Evolutionary conservation across 1,140 invertebrate species (phyloP).

Genomic region (Anoplophora glabripennis): DNA sequence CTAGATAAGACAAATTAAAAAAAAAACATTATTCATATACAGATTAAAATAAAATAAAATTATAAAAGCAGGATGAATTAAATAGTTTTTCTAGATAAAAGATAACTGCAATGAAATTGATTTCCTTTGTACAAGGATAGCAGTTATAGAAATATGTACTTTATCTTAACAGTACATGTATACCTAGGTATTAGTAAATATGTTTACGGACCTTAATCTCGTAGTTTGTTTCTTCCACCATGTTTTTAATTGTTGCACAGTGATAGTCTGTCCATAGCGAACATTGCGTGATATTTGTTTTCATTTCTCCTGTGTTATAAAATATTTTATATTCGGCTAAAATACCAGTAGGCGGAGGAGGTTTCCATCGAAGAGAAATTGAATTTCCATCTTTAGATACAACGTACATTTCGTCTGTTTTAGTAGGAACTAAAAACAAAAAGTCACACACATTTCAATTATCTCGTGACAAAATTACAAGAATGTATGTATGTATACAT

Average conservation of each 20-base stretch:
- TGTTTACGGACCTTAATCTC: neutral
- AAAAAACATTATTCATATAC: too few relatives aligned
- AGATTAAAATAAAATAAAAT: too few relatives aligned
- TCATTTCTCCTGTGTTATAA: neutral
- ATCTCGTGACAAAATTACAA: too few relatives aligned
- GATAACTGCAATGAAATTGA: too few relatives aligned
- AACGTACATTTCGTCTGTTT: constrained; percentile 1
- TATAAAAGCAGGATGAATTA: too few relatives aligned
- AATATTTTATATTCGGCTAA: constrained; percentile 8
- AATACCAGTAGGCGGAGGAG: constrained; percentile 25
- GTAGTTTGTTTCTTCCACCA: neutral
- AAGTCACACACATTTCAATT: neutral
- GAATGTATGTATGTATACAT: too few relatives aligned
- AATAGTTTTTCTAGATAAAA: too few relatives aligned
- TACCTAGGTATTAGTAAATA: too few relatives aligned
- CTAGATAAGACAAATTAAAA: too few relatives aligned
- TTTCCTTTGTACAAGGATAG: too few relatives aligned
- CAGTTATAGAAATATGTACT: too few relatives aligned
- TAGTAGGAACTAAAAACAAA: constrained; percentile 2
- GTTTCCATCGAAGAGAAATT: constrained; percentile 20
- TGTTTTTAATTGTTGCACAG: constrained; percentile 2
- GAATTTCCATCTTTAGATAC: constrained; percentile 19
- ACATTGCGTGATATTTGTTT: constrained; percentile 3
- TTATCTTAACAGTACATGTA: too few relatives aligned
- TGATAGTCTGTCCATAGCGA: constrained; percentile 16